Evolutionary conservation across 1,140 invertebrate species (phyloP), one percentile per base, ranked within the genome.

Genomic region (Pseudomyrmex cubaensis): DNA sequence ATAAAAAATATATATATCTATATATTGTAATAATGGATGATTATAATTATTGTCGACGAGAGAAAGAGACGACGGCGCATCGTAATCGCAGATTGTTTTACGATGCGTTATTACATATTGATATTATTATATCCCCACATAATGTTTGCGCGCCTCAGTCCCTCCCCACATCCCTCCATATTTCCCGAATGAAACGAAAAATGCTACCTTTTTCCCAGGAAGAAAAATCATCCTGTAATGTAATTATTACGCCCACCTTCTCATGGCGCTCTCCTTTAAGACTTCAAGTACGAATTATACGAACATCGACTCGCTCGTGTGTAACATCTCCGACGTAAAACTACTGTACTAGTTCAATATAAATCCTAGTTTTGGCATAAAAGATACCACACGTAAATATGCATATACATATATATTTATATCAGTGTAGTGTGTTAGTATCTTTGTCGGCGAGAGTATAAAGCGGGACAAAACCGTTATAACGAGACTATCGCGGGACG

Each of bases 11-110:
- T 80, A 87, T 85, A 87, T 80, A 85, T 90, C 87, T 90, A 91
- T 88, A 90, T 89, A 92, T 91, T 89, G 84, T 89, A 86, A 89
- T 87, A 84, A 89, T 61, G 75, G 75, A 87, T 89, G 69, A 87
- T 86, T 54, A 83, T 67, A 56, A 87, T 84, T 77, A 90, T 91
- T 87, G 82, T 77, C 83, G 85, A 85, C 63, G 85, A 66, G n/a
- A 59, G n/a, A 59, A 17, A 17, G 57, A 20, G 5, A 59, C n/a
- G 59, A 54, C 50, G 50, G 63, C 35, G 72, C 63, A 89, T 80
- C 85, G 77, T 83, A 88, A 80, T 80, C 67, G 67, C 85, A 80
- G 83, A 59, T 54, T 44, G 66, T 35, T 35, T 35, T 87, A 90
- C 85, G 89, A 87, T 86, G 87, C 83, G 35, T 35, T 78, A 85